phyloP scores from a whole-genome alignment of 2,888 invertebrate genomes.

The Horisme vitalbata region DNA sequence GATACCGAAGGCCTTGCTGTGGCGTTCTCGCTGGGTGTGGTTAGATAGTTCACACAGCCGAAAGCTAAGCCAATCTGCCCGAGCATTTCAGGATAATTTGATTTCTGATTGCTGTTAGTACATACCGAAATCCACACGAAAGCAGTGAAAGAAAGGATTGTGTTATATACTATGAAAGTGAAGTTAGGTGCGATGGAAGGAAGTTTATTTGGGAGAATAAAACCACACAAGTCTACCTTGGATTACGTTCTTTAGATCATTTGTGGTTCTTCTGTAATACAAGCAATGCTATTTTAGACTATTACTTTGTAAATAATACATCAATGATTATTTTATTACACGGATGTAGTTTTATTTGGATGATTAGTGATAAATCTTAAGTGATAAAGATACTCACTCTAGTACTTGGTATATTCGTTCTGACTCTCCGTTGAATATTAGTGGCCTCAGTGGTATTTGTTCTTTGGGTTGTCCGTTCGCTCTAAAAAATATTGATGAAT shows the following conservation, averaged over 20 bases:
- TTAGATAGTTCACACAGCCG: conserved; percentile 78
- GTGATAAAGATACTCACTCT: conserved; percentile 83
- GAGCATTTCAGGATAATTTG: conserved; percentile 80
- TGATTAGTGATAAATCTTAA: conserved; percentile 25
- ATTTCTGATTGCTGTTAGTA: conserved; percentile 75
- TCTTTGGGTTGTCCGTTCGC: conserved; percentile 83
- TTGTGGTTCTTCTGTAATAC: conserved; percentile 79
- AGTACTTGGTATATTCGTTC: conserved; percentile 87
- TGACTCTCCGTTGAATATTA: conserved; percentile 86
- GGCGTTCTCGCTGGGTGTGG: conserved; percentile 57
- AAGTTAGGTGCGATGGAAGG: conserved; percentile 34
- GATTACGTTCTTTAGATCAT: conserved; percentile 80
- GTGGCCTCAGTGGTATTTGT: conserved; percentile 90
- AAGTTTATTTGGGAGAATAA: conserved; percentile 41
- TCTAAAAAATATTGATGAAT: conserved; percentile 40
- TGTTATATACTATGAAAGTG: conserved; percentile 43
- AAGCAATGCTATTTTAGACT: conserved; percentile 46
- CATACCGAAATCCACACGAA: conserved; percentile 53
- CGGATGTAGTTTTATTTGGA: conserved; percentile 32
- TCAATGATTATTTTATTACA: conserved; percentile 8
- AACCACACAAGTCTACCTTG: conserved; percentile 77
- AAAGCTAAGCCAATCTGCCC: conserved; percentile 80
- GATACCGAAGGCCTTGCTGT: conserved; percentile 50
- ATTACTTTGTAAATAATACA: conserved; percentile 14
- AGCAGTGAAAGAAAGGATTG: conserved; percentile 58